phyloP scores from a whole-genome alignment of 1,140 invertebrate genomes.

The Muscidifurax raptorellus region DNA sequence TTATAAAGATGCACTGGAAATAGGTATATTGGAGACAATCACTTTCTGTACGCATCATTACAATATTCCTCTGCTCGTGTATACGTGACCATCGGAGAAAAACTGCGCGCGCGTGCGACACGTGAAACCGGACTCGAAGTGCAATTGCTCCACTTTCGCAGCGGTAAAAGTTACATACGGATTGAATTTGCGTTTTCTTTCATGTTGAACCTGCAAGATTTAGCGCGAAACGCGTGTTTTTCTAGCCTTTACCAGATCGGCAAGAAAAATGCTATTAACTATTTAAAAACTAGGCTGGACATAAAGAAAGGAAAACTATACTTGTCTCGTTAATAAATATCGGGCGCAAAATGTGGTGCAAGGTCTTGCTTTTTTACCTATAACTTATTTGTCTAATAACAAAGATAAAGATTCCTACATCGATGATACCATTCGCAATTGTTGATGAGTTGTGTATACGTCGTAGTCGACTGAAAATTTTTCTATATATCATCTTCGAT shows the following conservation, averaged over 20 bases:
- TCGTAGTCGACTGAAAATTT: not conserved
- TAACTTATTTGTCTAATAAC: no score
- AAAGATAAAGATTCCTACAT: not conserved
- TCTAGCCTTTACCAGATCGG: not conserved
- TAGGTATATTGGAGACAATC: no score
- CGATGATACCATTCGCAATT: no score
- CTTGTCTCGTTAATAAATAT: no score
- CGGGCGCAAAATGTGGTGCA: no score
- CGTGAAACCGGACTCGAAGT: constrained; percentile 39
- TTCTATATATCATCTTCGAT: no score
- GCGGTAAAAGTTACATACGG: constrained; percentile 40
- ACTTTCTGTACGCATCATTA: constrained; percentile 21
- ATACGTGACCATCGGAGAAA: constrained; percentile 11
- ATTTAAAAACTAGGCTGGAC: no score
- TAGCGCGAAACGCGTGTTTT: not conserved
- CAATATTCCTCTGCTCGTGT: not conserved
- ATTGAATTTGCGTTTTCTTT: constrained; percentile 24
- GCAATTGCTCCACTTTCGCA: constrained; percentile 47
- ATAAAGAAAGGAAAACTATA: no score
- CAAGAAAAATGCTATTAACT: no score
- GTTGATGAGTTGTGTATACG: not conserved
- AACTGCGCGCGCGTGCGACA: not conserved
- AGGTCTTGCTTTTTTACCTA: no score
- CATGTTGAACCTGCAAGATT: not conserved
- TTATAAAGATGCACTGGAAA: not conserved